A percentile compares a stretch with the other conserved stretches of the same genome.
Evolutionary conservation across 1,140 invertebrate genomes (phyloP).

Genomic region (Paracyclopina nana): DNA sequence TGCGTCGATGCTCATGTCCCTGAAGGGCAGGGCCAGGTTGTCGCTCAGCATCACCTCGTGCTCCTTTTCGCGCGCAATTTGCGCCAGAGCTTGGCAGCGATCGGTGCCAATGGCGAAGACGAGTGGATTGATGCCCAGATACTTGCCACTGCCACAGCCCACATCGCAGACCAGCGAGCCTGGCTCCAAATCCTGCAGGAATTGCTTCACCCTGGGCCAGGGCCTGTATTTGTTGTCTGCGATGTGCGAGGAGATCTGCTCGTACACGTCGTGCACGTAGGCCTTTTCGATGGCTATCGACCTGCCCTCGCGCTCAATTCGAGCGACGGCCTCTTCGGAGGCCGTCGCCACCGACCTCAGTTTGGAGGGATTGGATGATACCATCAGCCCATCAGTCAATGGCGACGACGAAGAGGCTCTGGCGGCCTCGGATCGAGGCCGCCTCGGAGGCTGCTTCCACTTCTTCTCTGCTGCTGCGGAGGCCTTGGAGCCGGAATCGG

Average conservation of each 20-base stretch:
- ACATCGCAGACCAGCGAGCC: constrained; percentile 80
- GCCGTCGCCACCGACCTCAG: too few relatives aligned
- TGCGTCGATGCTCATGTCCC: constrained; percentile 80
- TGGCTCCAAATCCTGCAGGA: constrained; percentile 63
- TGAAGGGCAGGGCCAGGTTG: constrained; percentile 68
- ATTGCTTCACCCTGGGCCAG: constrained; percentile 65
- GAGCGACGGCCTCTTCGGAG: constrained; percentile 18
- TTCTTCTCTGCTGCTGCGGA: too few relatives aligned
- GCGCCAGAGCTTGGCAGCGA: constrained; percentile 53
- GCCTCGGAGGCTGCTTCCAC: too few relatives aligned
- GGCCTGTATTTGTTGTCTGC: constrained; percentile 35
- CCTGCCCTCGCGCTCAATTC: constrained; percentile 41
- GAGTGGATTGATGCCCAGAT: constrained; percentile 61
- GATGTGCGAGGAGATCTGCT: constrained; percentile 45
- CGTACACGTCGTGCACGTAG: constrained; percentile 86
- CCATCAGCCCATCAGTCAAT: too few relatives aligned
- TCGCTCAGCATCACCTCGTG: constrained; percentile 36
- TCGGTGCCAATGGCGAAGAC: constrained; percentile 71
- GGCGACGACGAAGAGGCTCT: too few relatives aligned
- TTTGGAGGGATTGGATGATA: too few relatives aligned
- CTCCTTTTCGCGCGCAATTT: constrained; percentile 40
- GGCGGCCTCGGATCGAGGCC: too few relatives aligned
- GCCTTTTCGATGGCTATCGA: constrained; percentile 71
- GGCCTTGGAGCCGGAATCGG: too few relatives aligned
- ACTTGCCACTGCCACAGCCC: constrained; percentile 83